phyloP scores from a whole-genome alignment of 2,888 invertebrate species.

The Campoplex capitator region DNA sequence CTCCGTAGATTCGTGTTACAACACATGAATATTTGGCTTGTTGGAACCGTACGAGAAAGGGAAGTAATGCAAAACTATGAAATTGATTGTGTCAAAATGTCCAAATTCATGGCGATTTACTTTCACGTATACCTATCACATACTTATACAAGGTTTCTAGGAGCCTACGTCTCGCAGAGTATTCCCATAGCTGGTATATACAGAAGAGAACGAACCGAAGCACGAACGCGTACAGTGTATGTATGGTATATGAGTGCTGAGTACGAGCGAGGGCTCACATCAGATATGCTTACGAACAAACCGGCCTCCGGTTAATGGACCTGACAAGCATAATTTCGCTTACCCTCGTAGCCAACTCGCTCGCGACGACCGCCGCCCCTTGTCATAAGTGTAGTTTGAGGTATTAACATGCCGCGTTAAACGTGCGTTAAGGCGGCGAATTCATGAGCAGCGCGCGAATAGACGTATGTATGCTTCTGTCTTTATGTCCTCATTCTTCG shows the following conservation, averaged over 20 bases:
- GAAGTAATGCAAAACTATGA: conserved; percentile 9
- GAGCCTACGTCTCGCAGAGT: conserved; percentile 55
- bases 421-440: conserved; percentile 78
- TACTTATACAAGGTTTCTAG: conserved; percentile 52
- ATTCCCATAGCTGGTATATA: conserved; percentile 53
- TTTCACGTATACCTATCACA: conserved; percentile 30
- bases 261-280: conserved; percentile 61
- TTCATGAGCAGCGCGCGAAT: conserved; percentile 69
- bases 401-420: conserved; percentile 76
- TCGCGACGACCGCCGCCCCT: conserved; percentile 71
- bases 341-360: conserved; percentile 80
- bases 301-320: conserved; percentile 79
- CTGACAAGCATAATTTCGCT: conserved; percentile 82
- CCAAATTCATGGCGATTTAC: conserved; percentile 37
- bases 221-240: conserved; percentile 35
- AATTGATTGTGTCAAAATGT: conserved; percentile 45
- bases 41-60: background rate
- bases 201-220: conserved; percentile 53
- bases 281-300: conserved; percentile 69
- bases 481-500: conserved; percentile 53
- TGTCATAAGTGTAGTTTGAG: conserved; percentile 78
- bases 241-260: conserved; percentile 45
- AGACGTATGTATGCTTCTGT: conserved; percentile 57
- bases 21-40: background rate
- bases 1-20: background rate